Base-by-base conservation (phyloP, 1,140 invertebrate genomes). In the Megalopta genalis region DNA sequence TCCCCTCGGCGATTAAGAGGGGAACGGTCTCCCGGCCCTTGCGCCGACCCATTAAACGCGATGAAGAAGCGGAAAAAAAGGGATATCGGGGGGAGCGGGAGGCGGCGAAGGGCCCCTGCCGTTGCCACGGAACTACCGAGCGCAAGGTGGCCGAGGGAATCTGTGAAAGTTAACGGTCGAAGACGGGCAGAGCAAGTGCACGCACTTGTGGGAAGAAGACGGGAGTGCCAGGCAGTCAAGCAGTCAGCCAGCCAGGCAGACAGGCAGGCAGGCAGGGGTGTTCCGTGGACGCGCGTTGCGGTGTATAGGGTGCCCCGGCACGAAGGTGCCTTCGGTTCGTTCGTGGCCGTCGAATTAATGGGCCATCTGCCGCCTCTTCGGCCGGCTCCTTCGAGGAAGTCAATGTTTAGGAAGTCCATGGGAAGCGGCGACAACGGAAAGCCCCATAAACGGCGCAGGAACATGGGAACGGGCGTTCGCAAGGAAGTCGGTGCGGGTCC, bases 401-500 rank as follows among this genome's bases (percentile, higher is more conserved):
- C 88, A 91, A 91, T 93, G 91, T 92, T 93, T 92, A 93, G 92
- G 91, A 93, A 91, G 91, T 91, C 89, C 91, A 93, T 93, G 92
- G 92, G 92, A 93, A 93, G 89, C 90, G 86, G 87, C 89, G 91
- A 92, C 91, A 93, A 92, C 92, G 92, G 92, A 93, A 93, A 92
- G 91, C 89, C 92, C 87, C 92, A 92, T 90, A 90, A 84, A 86
- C 78, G 74, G 85, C 81, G 88, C 86, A 88, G 82, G n/a, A 70
- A 90, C 90, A 92, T 93, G 92, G 92, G 92, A 93, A 93, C 89
- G 89, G 79, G 81, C 81, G 80, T 88, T 86, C 72, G 83, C 83
- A 69, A 91, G 87, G 86, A 88, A 89, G 85, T 86, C 54, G 70
- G 57, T 63, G 75, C 81, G 84, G 18, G 74, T 60, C 84, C 65